A percentile compares a stretch with the other conserved stretches of the same genome.
These are phyloP conservation scores for Meliscaeva auricollis DNA, from an alignment of 2,888 invertebrate genomes.

Conservation along the genomic window DNA sequence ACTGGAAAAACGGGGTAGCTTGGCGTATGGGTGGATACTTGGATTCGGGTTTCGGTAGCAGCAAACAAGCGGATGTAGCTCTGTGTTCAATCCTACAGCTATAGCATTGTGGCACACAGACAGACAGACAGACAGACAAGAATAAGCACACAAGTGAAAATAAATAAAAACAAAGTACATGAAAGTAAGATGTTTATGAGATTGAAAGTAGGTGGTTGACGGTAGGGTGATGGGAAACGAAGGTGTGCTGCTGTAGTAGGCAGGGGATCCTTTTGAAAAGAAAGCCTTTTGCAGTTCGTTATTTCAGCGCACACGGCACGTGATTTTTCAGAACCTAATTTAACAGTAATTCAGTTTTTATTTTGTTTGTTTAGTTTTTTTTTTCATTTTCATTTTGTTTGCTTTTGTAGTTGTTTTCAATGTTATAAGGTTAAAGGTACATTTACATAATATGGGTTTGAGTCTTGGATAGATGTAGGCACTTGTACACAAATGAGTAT, in stretches of 20 bases:
- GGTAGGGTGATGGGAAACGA: background rate
- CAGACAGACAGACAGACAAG: background rate
- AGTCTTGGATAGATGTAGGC: background rate
- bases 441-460: background rate
- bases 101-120: constrained; percentile 23
- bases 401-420: constrained; percentile 9
- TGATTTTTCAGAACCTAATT: constrained; percentile 74
- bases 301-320: constrained; percentile 61
- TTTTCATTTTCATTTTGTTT: constrained; percentile 24
- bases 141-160: constrained; percentile 36
- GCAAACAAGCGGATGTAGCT: constrained; percentile 18
- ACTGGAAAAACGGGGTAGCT: background rate
- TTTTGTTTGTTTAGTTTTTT: constrained; percentile 76
- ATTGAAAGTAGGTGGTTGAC: constrained; percentile 28
- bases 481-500: constrained; percentile 52
- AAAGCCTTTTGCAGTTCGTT: constrained; percentile 68
- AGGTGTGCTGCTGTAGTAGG: background rate
- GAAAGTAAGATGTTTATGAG: constrained; percentile 64
- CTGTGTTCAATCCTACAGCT: no score
- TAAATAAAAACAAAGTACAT: constrained; percentile 57
- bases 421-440: constrained; percentile 75
- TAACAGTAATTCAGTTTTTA: constrained; percentile 71
- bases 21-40: background rate
- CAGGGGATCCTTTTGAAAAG: constrained; percentile 49
- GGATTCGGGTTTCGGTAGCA: background rate